Base-by-base conservation (phyloP, 2,797 vertebrate species). In the Vultur gryphus region DNA sequence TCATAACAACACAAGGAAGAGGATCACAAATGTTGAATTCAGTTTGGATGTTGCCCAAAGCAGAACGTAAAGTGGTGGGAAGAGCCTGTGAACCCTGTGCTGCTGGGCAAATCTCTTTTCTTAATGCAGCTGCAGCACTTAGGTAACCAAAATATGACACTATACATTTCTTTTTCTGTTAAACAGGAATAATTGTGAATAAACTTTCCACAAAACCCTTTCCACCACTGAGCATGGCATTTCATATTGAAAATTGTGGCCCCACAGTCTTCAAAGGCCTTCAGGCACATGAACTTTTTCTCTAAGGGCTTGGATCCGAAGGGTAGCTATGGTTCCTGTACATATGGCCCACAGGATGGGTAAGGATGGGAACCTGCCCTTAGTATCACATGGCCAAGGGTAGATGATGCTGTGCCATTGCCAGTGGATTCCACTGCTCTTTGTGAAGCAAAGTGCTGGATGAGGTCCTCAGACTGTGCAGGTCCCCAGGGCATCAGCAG, bases 1-100 rank as follows among this genome's bases (percentile, higher is more conserved):
- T 97, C 93, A 81, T 92, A 97, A 67, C 86, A 95, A 46, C 72
- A 80, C 87, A 72, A 94, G 83, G 54, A 91, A 87, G 55, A 94
- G 54, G 72, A 88, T 93, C 76, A 31, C 46, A 95, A 92, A 84
- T 79, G 75, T 87, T 96, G 89, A 96, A 95, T 93, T 97, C 76
- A 89, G 62, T 95, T 92, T 97, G 96, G 91, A 96, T 39, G 59
- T 29, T 66, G 80, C 91, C 97, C 93, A 97, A 97, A 97, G 95
- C 72, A 91, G 61, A 79, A 90, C 14, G 13, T n/a, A 52, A 91
- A 94, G 69, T 12, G 24, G 49, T 95, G 59, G 54, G 64, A 62
- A 95, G 51, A 94, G 61, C 39, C 84, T 94, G 65, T 91, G 80
- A 90, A 75, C 5, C 26, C 41, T 10, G 43, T 67, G 75, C 31